These are phyloP conservation scores for Anguilla obscura DNA, from an alignment of 2,797 vertebrate genomes.

Conservation along the genomic window DNA sequence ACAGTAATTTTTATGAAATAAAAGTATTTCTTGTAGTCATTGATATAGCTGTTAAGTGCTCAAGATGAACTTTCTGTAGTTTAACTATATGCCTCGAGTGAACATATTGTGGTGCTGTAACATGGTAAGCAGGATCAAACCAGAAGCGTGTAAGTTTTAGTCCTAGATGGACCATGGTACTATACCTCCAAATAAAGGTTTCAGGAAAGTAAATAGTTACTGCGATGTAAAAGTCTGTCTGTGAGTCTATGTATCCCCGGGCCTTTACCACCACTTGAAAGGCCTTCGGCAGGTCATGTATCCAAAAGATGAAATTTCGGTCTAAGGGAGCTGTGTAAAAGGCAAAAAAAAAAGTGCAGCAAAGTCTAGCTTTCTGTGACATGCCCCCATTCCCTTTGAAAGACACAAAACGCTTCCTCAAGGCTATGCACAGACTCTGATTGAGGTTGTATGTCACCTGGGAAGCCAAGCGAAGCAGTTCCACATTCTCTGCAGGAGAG, in stretches of 20 bases:
- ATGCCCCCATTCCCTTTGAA: background rate
- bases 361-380: background rate
- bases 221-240: background rate
- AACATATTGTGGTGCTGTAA: background rate
- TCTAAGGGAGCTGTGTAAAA: background rate
- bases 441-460: conserved; percentile 18
- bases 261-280: background rate
- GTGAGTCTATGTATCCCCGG: background rate
- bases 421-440: conserved; percentile 7
- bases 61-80: conserved; percentile 65
- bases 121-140: background rate
- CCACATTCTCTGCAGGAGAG: background rate
- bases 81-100: conserved; percentile 66
- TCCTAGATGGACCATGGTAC: background rate
- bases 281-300: background rate
- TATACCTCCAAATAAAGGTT: background rate
- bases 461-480: conserved; percentile 20
- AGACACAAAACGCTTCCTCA: conserved; percentile 14
- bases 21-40: background rate
- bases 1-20: background rate
- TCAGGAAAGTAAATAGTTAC: background rate
- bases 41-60: background rate
- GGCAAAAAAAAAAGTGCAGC: background rate
- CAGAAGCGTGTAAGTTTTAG: background rate
- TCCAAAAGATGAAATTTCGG: conserved; percentile 4